phyloP scores from a whole-genome alignment of 2,888 invertebrate species.

The Phalera bucephala region DNA sequence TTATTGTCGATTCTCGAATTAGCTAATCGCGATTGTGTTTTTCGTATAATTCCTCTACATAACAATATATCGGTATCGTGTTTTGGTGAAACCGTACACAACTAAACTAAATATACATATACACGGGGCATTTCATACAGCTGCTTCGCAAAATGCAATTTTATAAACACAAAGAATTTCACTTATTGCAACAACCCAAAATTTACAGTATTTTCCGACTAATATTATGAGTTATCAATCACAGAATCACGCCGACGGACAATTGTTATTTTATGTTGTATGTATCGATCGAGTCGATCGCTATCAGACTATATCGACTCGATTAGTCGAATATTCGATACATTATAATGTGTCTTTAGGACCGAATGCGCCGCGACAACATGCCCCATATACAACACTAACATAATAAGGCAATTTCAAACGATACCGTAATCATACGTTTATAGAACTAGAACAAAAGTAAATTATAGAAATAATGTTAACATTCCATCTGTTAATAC shows the following conservation, averaged over 20 bases:
- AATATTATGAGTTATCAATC: conserved; percentile 52
- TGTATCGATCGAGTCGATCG: conserved; percentile 1
- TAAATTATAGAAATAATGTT: conserved; percentile 41
- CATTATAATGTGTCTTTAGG: conserved; percentile 3
- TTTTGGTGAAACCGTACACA: conserved; percentile 42
- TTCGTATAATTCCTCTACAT: conserved; percentile 28
- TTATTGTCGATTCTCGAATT: conserved; percentile 38
- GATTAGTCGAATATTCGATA: conserved; percentile 12
- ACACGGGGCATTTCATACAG: conserved; percentile 58
- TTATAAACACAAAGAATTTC: conserved; percentile 48
- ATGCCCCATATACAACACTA: conserved; percentile 59
- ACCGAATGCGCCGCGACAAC: conserved; percentile 27
- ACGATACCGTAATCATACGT: conserved; percentile 45
- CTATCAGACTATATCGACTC: conserved; percentile 1
- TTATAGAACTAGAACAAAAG: conserved; percentile 37
- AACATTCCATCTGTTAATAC: conserved; percentile 68
- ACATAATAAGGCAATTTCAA: conserved; percentile 52
- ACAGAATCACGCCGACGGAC: conserved; percentile 47
- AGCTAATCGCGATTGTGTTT: conserved; percentile 18
- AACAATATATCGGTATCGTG: conserved; percentile 14
- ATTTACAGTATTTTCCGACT: conserved; percentile 58
- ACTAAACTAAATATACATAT: conserved; percentile 58
- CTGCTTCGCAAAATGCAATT: conserved; percentile 58
- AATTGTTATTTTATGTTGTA: conserved; percentile 10
- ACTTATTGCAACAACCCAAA: conserved; percentile 81